Base-by-base conservation (phyloP, 2,113 vertebrate species). In the Chaetodon auriga region DNA sequence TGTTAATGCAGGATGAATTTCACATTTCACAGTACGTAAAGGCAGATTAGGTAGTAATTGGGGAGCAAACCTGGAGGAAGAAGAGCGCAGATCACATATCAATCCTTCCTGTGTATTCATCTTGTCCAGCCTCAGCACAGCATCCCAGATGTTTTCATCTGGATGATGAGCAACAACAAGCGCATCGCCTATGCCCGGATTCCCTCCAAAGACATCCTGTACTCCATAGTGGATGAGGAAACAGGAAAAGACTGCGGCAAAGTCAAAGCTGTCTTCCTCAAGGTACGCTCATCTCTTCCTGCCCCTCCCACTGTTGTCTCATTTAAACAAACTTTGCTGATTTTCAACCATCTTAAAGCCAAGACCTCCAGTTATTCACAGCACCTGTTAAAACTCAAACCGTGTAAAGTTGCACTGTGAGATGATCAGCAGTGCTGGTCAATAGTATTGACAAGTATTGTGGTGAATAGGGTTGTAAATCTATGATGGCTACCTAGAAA, bases 141-240 rank as follows among this genome's bases (percentile, higher is more conserved):
- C 75, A 96, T 99, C 81, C 98, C 98, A 0, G 97, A 99, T 1
- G 57, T 99, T 87, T 99, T 98, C 93, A 90, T 99, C 84, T 99
- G 98, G 98, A 99, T 99, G 98, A 95, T 99, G 95, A 98, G 95
- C 93, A 99, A 96, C 89, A 97, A 96, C 89, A 99, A 99, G 77
- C 97, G 98, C 69, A 87, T 99, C 0, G 98, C 98, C 62, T 99
- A 99, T 0, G 96, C 97, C 55, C 96, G 97, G 0, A 61, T 99
- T 80, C 96, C 97, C 11, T 98, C 98, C 91, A 99, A 99, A 91
- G 98, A 99, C 84, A 96, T 99, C 83, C 96, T 99, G 5, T 97
- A 97, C 95, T 99, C 98, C 78, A 92, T 96, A 0, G 96, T 98
- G 84, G 97, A 98, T 0, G 98, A 99, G 83, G 98, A 99, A 92